Conservation (phyloP, 2,113 vertebrate species). For the Clarias magur region DNA sequence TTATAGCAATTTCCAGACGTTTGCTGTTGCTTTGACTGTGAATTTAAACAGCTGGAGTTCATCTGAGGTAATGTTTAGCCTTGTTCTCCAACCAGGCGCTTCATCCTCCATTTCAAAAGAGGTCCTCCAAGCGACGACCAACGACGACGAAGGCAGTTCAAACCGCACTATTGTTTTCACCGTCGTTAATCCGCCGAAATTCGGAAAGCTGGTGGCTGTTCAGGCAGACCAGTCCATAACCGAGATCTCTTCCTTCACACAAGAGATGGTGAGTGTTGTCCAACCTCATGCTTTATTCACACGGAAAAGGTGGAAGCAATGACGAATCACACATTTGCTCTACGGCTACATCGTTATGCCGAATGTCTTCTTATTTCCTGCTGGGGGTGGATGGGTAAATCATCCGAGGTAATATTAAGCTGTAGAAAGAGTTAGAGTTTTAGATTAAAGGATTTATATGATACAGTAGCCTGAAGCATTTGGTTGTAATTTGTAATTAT, state of each 20-base stretch:
- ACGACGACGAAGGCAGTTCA: constrained; percentile 70
- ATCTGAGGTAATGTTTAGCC: constrained; percentile 11
- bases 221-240: constrained; percentile 69
- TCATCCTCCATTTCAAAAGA: constrained; percentile 73
- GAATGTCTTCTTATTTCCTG: background rate
- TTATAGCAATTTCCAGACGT: constrained; percentile 27
- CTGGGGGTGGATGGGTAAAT: background rate
- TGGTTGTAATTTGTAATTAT: background rate
- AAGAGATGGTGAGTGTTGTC: constrained; percentile 80
- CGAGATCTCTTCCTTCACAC: constrained; percentile 82
- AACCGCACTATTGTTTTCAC: constrained; percentile 79
- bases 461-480: background rate
- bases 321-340: constrained; percentile 41
- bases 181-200: constrained; percentile 74
- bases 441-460: background rate
- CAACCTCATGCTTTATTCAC: background rate
- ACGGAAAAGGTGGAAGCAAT: constrained; percentile 17
- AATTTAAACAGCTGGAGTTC: constrained; percentile 31
- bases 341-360: background rate
- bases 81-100: constrained; percentile 71
- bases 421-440: background rate
- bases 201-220: constrained; percentile 77
- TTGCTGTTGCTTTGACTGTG: constrained; percentile 35
- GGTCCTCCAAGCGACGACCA: constrained; percentile 80
- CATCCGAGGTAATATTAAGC: background rate